Conservation (phyloP, 2,113 vertebrate genomes). For the Apteryx mantelli region DNA sequence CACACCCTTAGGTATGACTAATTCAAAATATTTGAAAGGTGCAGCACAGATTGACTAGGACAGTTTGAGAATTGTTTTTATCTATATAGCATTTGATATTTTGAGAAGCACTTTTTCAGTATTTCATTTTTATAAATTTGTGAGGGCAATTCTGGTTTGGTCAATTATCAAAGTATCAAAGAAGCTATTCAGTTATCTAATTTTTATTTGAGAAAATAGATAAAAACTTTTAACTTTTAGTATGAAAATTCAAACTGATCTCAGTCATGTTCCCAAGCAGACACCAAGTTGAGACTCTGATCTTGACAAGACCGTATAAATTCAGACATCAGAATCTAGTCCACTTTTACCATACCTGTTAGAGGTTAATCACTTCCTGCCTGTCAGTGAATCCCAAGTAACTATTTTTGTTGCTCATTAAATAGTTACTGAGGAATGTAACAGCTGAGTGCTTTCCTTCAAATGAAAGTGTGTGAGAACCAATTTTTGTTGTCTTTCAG, state of each 20-base stretch:
- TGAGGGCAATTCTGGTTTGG: background rate
- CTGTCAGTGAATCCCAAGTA: constrained; percentile 55
- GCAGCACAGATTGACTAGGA: background rate
- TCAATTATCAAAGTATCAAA: background rate
- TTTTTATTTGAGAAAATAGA: background rate
- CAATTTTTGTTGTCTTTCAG: background rate
- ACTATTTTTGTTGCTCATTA: constrained; percentile 29
- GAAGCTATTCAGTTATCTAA: background rate
- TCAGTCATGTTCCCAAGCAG: background rate
- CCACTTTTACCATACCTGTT: background rate
- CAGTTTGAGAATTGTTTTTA: background rate
- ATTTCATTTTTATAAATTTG: background rate
- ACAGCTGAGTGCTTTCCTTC: background rate
- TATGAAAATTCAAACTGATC: background rate
- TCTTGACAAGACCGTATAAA: background rate
- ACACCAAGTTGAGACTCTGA: background rate
- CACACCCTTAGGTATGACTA: background rate
- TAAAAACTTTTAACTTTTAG: background rate
- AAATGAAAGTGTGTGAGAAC: background rate
- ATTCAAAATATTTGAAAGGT: background rate
- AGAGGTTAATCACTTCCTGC: constrained; percentile 25
- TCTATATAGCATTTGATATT: background rate
- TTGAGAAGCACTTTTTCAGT: background rate
- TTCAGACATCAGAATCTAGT: background rate
- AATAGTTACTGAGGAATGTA: constrained; percentile 41